Percentiles rank a stretch among this genome's conserved stretches.
Conservation (phyloP, 2,113 vertebrate species). For the Spilogale gracilis region DNA sequence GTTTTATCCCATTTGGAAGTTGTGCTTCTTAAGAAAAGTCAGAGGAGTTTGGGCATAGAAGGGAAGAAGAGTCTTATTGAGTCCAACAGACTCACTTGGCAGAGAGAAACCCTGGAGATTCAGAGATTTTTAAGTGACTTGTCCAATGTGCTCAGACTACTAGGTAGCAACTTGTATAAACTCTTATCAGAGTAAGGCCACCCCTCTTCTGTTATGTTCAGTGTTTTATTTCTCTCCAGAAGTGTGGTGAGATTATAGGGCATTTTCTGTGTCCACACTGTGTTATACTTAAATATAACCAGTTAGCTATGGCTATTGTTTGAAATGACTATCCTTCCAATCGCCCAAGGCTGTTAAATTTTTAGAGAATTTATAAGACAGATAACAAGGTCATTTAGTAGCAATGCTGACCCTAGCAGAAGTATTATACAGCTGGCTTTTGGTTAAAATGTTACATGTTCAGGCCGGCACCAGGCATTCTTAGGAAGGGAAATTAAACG, state of each 20-base stretch:
- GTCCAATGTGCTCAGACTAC: not conserved
- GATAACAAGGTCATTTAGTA: not conserved
- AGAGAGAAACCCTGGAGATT: not conserved
- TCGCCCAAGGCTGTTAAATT: not conserved
- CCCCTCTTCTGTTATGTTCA: not conserved
- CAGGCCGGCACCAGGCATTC: not conserved
- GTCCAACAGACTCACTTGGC: not conserved
- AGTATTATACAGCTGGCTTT: not conserved
- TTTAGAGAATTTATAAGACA: not conserved
- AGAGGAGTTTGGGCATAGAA: not conserved
- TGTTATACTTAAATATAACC: not conserved
- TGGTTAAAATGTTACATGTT: not conserved
- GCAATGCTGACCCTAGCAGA: not conserved
- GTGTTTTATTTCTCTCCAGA: not conserved
- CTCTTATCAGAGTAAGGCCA: not conserved
- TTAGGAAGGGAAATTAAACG: conserved; percentile 13
- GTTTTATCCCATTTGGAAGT: not conserved
- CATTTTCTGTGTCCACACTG: not conserved
- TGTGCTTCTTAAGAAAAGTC: conserved; percentile 24
- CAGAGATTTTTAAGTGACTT: not conserved
- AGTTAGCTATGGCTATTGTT: not conserved
- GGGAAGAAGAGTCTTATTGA: not conserved
- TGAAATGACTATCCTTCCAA: not conserved
- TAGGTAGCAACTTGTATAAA: not conserved
- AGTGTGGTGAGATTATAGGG: not conserved